Conservation (phyloP, 2,113 vertebrate species). For the Hystrix cristata region DNA sequence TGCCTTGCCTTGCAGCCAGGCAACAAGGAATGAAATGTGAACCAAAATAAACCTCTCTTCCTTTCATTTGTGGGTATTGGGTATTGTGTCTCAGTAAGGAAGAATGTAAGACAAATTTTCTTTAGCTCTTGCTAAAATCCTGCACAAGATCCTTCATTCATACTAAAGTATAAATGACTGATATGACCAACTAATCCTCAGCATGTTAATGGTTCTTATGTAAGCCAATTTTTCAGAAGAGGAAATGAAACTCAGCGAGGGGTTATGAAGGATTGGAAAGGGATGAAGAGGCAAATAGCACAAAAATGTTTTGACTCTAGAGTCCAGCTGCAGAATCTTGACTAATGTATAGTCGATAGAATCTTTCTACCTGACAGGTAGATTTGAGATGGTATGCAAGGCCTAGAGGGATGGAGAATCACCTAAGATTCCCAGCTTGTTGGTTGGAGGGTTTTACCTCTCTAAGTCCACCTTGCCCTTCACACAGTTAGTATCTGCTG, state of each 20-base stretch:
- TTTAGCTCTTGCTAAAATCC: not conserved
- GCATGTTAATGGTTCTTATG: not conserved
- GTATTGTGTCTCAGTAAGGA: not conserved
- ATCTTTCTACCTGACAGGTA: not conserved
- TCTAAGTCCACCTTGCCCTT: too few species aligned
- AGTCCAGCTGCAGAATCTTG: not conserved
- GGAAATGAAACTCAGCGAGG: not conserved
- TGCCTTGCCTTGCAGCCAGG: not conserved
- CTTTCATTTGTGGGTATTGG: not conserved
- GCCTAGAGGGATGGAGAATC: not conserved
- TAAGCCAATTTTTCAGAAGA: not conserved
- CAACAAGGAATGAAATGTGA: not conserved
- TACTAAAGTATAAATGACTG: slow-evolving; percentile 9
- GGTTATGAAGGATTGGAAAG: not conserved
- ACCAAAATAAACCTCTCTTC: not conserved
- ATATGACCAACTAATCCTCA: not conserved
- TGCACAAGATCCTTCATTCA: not conserved
- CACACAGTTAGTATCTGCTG: not conserved
- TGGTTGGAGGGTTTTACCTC: not conserved
- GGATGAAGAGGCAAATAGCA: not conserved
- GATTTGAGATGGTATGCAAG: not conserved
- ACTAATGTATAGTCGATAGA: not conserved
- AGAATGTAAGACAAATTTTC: not conserved
- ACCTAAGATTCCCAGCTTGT: not conserved
- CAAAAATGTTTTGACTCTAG: not conserved